Evolutionary conservation across 2,888 invertebrate genomes (phyloP).

Genomic region (Thera obeliscata): DNA sequence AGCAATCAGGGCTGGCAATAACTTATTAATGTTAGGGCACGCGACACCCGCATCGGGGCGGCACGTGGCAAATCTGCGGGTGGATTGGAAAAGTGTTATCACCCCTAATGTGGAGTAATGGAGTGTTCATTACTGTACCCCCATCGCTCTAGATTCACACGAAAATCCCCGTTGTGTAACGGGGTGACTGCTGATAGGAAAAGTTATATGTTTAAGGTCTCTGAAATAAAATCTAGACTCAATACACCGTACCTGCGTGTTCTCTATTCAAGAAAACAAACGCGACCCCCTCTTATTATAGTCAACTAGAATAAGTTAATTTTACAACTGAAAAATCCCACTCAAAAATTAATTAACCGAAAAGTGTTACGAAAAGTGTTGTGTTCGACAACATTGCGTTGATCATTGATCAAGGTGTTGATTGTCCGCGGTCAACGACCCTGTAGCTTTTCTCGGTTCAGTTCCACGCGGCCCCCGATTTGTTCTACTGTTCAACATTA

Average conservation of each 20-base stretch:
- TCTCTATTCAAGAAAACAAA: too few species aligned
- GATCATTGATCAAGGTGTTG: slow-evolving; percentile 46
- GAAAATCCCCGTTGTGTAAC: slow-evolving; percentile 46
- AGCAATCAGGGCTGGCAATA: slow-evolving; percentile 28
- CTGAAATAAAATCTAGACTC: too few species aligned
- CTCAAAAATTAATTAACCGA: too few species aligned
- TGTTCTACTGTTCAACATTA: slow-evolving; percentile 53
- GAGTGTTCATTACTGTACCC: slow-evolving; percentile 63
- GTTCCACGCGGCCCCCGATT: slow-evolving; percentile 66
- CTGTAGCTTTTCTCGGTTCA: slow-evolving; percentile 57
- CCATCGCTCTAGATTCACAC: slow-evolving; percentile 74
- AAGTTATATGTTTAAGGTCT: not conserved
- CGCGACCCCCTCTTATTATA: too few species aligned
- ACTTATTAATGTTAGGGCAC: slow-evolving; percentile 40
- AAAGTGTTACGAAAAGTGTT: slow-evolving; percentile 1
- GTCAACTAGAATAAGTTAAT: not conserved
- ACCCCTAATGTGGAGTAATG: slow-evolving; percentile 53
- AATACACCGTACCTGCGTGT: too few species aligned
- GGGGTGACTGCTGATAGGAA: slow-evolving; percentile 9
- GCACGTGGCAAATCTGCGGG: slow-evolving; percentile 63
- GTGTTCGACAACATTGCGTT: slow-evolving; percentile 49
- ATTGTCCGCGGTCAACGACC: slow-evolving; percentile 54
- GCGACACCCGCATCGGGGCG: slow-evolving; percentile 48
- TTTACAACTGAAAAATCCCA: too few species aligned
- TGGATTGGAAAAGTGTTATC: slow-evolving; percentile 56